A percentile compares a stretch with the other conserved stretches of the same genome.
Evolutionary conservation across 2,113 vertebrate species (phyloP).

Genomic region (Oreochromis niloticus): DNA sequence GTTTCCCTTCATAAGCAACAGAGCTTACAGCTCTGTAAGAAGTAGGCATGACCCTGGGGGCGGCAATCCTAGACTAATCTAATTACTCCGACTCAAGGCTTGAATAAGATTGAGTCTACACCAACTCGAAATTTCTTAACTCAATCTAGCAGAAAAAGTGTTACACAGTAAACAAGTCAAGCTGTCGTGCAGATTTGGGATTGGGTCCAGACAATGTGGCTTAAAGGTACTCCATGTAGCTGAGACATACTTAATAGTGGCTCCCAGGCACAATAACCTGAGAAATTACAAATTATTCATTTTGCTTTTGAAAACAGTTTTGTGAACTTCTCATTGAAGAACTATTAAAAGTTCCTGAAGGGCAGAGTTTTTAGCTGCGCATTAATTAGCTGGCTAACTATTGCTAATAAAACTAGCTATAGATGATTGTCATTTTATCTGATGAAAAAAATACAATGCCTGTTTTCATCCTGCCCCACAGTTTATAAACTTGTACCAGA

Average conservation of each 20-base stretch:
- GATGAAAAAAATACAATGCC: not conserved
- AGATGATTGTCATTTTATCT: not conserved
- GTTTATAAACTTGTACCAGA: not conserved
- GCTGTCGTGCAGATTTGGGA: not conserved
- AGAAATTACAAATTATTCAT: not conserved
- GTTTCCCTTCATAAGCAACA: constrained; percentile 13
- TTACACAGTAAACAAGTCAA: constrained; percentile 22
- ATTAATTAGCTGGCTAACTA: not conserved
- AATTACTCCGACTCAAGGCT: constrained; percentile 5
- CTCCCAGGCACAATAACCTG: not conserved
- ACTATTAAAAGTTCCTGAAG: not conserved
- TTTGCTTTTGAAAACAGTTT: not conserved
- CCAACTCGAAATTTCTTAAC: not conserved
- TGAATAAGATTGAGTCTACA: constrained; percentile 18
- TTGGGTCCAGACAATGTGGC: not conserved
- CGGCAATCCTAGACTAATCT: constrained; percentile 39
- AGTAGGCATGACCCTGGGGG: not conserved
- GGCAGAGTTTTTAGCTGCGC: not conserved
- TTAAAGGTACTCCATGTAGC: not conserved
- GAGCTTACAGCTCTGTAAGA: constrained; percentile 11
- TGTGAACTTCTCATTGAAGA: not conserved
- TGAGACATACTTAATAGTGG: not conserved
- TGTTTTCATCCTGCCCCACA: rapidly evolving
- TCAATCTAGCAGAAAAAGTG: constrained; percentile 19
- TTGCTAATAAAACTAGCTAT: not conserved